Evolutionary conservation across 2,113 vertebrate genomes (phyloP), one percentile per base, ranked within the genome.

Genomic region (Dolichotis patagonum): DNA sequence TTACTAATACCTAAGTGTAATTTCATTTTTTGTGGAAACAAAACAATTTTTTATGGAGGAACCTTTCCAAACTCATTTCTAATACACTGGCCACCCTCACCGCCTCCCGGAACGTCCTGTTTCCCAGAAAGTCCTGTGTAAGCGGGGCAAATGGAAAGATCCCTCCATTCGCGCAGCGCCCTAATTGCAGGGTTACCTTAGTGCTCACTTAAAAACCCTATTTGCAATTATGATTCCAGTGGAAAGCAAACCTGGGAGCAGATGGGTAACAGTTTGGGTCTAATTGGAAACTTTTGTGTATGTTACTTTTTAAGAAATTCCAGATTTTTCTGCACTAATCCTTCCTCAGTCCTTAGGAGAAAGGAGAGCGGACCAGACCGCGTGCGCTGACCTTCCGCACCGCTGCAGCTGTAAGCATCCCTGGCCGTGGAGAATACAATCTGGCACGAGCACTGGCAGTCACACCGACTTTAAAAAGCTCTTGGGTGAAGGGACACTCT

Each of bases 221-320:
- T 80, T 97, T 96, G 91, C 38, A 54, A 80, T 91, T 91, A 96
- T 41, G 54, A 84, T 92, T 75, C 67, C 73, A 92, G 78, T 75
- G 82, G 52, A 95, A 93, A 85, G 73, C 60, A 97, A 96, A 95
- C 46, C 28, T 24, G 69, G 88, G 60, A 96, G 54, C 52, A 84
- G 81, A 96, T 94, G 93, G 96, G 41, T 43, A 75, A 73, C 16
- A 85, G 49, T 67, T 73, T 62, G 49, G 17, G 30, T 92, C 62
- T 71, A 90, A 26, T 83, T 92, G 85, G 46, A 96, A 95, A 90
- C 24, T 56, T 88, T 62, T 7, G 0, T 83, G 46, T 52, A 26
- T 41, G 41, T 88, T 88, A 38, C 52, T 96, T 95, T 96, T 90
- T 85, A 96, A 95, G 93, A 96, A 95, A 96, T 85, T 95, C 58